phyloP scores from a whole-genome alignment of 2,888 invertebrate species.

The Polia nebulosa region DNA sequence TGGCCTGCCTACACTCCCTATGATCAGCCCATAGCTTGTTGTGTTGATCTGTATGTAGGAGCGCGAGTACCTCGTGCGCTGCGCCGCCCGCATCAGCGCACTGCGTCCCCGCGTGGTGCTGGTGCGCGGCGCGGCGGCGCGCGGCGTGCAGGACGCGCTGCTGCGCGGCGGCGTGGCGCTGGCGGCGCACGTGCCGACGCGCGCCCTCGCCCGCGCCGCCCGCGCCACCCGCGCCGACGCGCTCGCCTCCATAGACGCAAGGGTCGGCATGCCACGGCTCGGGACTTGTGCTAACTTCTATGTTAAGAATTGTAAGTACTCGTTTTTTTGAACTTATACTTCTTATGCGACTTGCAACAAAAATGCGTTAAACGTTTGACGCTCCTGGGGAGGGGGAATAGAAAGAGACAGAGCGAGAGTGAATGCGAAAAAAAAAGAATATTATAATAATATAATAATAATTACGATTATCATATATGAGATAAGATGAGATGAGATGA shows the following conservation, averaged over 20 bases:
- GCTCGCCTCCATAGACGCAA: constrained; percentile 96
- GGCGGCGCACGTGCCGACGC: constrained; percentile 95
- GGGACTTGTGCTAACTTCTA: constrained; percentile 97
- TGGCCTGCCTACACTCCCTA: too few relatives aligned
- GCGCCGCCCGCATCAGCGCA: constrained; percentile 96
- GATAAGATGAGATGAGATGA: too few relatives aligned
- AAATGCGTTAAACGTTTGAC: too few relatives aligned
- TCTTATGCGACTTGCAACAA: too few relatives aligned
- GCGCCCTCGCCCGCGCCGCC: constrained; percentile 91
- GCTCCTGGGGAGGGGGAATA: too few relatives aligned
- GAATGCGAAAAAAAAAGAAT: too few relatives aligned
- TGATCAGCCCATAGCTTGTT: too few relatives aligned
- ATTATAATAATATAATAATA: too few relatives aligned
- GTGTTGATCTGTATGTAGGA: constrained; percentile 85
- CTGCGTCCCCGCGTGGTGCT: constrained; percentile 97
- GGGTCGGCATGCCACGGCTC: constrained; percentile 95
- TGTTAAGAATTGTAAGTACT: constrained; percentile 85
- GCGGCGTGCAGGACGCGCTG: constrained; percentile 96
- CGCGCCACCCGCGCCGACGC: constrained; percentile 96
- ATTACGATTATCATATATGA: too few relatives aligned
- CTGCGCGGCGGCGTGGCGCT: constrained; percentile 93
- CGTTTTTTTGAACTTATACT: not conserved
- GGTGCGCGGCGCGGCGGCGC: constrained; percentile 97
- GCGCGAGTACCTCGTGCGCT: constrained; percentile 95
- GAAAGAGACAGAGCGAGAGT: too few relatives aligned